Evolutionary conservation across 2,113 vertebrate genomes (phyloP).

Genomic region (Macrotis lagotis): DNA sequence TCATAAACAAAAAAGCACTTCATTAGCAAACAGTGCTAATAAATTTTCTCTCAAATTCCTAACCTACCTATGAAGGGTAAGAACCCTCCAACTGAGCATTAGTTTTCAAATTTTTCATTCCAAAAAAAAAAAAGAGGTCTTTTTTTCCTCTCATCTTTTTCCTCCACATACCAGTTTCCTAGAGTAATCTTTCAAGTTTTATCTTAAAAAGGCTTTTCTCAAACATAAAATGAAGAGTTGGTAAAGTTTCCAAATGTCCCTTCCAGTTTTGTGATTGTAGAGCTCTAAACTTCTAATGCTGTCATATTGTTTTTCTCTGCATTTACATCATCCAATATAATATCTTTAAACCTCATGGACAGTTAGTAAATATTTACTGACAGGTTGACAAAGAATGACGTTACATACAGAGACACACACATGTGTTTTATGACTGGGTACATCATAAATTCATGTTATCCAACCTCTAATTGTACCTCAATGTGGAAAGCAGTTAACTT

Average conservation of each 20-base stretch:
- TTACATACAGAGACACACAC: background rate
- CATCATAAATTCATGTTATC: background rate
- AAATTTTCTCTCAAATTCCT: background rate
- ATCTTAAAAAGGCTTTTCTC: background rate
- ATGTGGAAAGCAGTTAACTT: background rate
- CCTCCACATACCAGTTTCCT: background rate
- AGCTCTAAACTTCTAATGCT: background rate
- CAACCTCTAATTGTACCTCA: background rate
- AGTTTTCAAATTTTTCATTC: no score
- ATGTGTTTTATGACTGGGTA: background rate
- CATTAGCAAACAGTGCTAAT: background rate
- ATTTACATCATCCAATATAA: background rate
- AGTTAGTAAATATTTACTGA: conserved; percentile 14
- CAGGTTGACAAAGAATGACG: conserved; percentile 5
- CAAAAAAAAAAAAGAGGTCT: no score
- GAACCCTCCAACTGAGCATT: background rate
- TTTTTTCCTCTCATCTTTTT: no score
- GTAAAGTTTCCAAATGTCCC: background rate
- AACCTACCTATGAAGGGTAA: background rate
- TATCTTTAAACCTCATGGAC: background rate
- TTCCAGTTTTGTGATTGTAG: background rate
- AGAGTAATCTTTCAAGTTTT: background rate
- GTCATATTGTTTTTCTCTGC: background rate
- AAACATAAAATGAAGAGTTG: background rate
- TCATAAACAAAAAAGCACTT: background rate